phyloP scores from a whole-genome alignment of 92 coral and sea anemone species.

The Parazoanthus atlanticus region DNA sequence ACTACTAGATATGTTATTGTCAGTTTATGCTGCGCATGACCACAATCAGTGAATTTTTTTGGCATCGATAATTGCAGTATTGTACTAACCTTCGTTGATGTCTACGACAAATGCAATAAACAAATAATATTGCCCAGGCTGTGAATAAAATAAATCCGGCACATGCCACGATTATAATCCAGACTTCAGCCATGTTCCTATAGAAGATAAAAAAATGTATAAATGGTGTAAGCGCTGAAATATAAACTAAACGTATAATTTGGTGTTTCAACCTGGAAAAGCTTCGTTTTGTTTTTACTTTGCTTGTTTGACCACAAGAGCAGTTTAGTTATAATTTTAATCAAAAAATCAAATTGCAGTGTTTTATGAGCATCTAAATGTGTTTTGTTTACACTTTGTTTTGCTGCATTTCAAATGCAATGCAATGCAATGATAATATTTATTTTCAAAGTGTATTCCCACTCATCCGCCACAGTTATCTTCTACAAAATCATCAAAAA shows the following conservation, averaged over 20 bases:
- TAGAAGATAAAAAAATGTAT: background rate
- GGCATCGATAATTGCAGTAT: background rate
- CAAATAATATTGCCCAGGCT: slow-evolving; percentile 17
- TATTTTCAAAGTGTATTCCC: too few species aligned
- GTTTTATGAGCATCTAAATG: too few species aligned
- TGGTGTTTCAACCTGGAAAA: background rate
- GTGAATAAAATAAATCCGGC: slow-evolving; percentile 22
- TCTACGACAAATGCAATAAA: slow-evolving; percentile 28
- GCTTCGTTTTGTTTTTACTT: too few species aligned
- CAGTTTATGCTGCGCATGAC: background rate
- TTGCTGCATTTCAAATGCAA: too few species aligned
- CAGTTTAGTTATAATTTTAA: too few species aligned
- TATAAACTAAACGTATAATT: too few species aligned
- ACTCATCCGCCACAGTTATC: too few species aligned
- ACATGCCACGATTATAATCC: slow-evolving; percentile 37
- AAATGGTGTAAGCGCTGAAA: background rate
- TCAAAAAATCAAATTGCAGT: too few species aligned
- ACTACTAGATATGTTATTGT: background rate
- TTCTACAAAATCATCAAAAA: too few species aligned
- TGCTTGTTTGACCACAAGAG: too few species aligned
- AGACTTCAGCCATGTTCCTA: slow-evolving; percentile 23
- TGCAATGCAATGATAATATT: too few species aligned
- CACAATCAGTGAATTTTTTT: background rate
- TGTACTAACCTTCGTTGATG: slow-evolving; percentile 27
- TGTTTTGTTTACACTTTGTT: too few species aligned